Evolutionary conservation across 2,113 vertebrate genomes (phyloP).

Genomic region (Labeo rohita): DNA sequence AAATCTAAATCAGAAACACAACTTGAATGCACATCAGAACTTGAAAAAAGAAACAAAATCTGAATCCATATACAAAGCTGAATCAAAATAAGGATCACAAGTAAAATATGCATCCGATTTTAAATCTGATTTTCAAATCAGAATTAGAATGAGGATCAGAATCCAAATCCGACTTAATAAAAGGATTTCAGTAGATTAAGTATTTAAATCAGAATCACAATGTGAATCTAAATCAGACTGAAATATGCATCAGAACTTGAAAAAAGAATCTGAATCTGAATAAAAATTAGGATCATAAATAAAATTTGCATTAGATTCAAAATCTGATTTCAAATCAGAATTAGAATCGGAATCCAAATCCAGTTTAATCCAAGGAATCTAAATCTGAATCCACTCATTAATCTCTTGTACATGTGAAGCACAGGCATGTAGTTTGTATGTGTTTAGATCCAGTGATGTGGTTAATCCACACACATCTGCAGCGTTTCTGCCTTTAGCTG

Average conservation of each 20-base stretch:
- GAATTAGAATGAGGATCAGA: background rate
- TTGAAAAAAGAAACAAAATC: no score
- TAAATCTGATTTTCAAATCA: background rate
- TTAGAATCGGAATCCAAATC: background rate
- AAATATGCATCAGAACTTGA: background rate
- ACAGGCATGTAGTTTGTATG: background rate
- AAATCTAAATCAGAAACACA: no score
- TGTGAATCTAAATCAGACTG: background rate
- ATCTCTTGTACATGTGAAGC: background rate
- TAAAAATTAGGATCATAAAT: background rate
- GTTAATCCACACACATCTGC: constrained; percentile 9
- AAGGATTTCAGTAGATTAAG: no score
- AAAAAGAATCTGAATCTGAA: background rate
- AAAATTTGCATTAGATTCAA: background rate
- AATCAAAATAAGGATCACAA: no score
- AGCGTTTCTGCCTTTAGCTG: constrained; percentile 27
- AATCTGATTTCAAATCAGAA: background rate
- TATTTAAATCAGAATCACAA: no score
- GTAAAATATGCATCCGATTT: no score
- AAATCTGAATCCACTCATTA: background rate
- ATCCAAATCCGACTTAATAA: background rate
- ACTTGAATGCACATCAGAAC: no score
- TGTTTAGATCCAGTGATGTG: background rate
- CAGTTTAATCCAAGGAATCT: background rate
- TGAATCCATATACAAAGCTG: no score